Base-by-base conservation (phyloP, 2,888 invertebrate genomes). In the Mamestra brassicae region DNA sequence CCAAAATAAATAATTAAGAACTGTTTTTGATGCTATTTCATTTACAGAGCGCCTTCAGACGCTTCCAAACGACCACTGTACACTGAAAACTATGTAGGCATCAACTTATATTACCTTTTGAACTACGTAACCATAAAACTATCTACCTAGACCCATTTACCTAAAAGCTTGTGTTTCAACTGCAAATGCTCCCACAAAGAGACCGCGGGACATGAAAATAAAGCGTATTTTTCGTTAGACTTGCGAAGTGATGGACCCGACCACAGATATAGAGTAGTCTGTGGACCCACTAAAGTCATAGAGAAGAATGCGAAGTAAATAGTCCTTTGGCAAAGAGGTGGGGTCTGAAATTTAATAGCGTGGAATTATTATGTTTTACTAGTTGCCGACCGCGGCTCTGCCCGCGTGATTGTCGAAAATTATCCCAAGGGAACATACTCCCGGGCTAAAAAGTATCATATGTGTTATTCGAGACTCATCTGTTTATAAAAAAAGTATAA, bases 271-370 rank as follows among this genome's bases (percentile, higher is more conserved):
- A 47, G 15, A 63, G 26, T 63, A 26, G 15, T 63, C 26, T 8
- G 34, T 81, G 65, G 74, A 73, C 62, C 6, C n/a, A 77, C 77
- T 80, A 74, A 61, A 68, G n/a, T 50, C 81, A 80, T 85, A 76
- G 77, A 76, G 65, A 67, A 74, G 74, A 86, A 86, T 84, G 75
- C 45, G 85, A 84, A 85, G 82, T 81, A 86, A 87, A 81, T 88
- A 83, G 88, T 87, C 82, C 78, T 78, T 78, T 52, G 55, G 42
- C 66, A 64, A 11, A 26, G 62, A 45, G 55, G 10, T 54, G 47
- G 45, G 64, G 73, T 71, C 71, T 6, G 58, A 63, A 57, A 71
- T 80, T 74, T 50, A 74, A 83, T 82, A 84, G 86, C 85, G 86
- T 87, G 87, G 86, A 88, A 38, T 81, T 85, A 83, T 85, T 82